These are phyloP conservation scores for Oxyruncus cristatus DNA, from an alignment of 2,113 vertebrate species.

Conservation along the genomic window DNA sequence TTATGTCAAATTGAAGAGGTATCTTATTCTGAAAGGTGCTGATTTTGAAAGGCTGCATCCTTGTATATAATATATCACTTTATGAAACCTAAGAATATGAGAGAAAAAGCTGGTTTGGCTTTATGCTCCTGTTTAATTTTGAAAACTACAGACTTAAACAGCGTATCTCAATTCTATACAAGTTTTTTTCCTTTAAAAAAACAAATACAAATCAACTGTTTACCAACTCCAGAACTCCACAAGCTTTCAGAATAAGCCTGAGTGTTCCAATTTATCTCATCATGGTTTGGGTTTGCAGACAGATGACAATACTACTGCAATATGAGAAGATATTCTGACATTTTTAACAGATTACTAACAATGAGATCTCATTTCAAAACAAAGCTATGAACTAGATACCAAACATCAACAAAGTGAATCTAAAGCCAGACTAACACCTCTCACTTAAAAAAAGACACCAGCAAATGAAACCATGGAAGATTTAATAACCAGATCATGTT, in stretches of 20 bases:
- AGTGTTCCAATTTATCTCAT: neutral
- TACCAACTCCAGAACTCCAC: neutral
- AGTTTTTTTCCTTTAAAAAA: neutral
- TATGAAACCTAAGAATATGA: neutral
- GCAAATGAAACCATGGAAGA: neutral
- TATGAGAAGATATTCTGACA: neutral
- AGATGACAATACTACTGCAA: neutral
- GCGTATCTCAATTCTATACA: neutral
- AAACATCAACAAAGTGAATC: neutral
- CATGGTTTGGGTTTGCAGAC: neutral
- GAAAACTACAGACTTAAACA: neutral
- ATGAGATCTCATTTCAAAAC: neutral
- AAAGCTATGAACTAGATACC: neutral
- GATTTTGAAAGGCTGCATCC: neutral
- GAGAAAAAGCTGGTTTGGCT: neutral
- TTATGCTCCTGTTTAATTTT: neutral
- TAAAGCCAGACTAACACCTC: neutral
- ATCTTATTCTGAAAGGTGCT: neutral
- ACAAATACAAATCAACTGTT: neutral
- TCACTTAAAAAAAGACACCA: neutral
- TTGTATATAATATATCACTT: neutral
- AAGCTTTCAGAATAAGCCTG: neutral
- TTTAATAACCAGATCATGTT: neutral
- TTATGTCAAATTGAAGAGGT: neutral
- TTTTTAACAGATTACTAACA: slow-evolving; percentile 1